These are phyloP conservation scores for Phyllotis vaccarum DNA, from an alignment of 2,797 vertebrate species.

Conservation along the genomic window DNA sequence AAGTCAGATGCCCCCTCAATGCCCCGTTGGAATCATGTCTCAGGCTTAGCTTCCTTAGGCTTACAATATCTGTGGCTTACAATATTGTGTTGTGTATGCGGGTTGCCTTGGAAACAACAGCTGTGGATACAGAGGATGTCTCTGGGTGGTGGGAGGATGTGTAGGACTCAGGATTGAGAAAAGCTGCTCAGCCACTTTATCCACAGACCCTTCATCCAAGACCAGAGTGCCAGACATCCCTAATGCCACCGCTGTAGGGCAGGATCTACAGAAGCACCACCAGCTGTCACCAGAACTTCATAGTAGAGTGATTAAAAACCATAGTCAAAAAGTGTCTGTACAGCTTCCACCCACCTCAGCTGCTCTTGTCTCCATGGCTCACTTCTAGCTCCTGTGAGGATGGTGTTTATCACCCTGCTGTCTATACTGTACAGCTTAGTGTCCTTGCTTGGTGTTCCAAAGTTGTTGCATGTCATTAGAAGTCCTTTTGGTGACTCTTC, in stretches of 20 bases:
- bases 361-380: not conserved
- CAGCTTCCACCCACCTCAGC: not conserved
- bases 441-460: not conserved
- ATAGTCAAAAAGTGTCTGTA: too few relatives aligned
- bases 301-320: not conserved
- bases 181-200: not conserved
- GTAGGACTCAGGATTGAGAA: not conserved
- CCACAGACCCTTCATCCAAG: not conserved
- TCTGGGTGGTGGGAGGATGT: not conserved
- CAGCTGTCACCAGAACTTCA: not conserved
- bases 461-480: not conserved
- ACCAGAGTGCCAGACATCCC: not conserved
- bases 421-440: accelerated
- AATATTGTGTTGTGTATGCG: too few relatives aligned
- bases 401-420: accelerated
- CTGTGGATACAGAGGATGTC: not conserved
- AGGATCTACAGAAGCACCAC: not conserved
- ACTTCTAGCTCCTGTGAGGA: not conserved
- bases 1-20: not conserved
- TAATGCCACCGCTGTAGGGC: not conserved
- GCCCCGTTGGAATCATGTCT: not conserved
- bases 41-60: not conserved
- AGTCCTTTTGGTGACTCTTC: not conserved
- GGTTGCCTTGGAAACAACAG: not conserved
- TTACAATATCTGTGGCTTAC: not conserved